Conservation (phyloP, 2,797 vertebrate species). For the Tangara arthus region DNA sequence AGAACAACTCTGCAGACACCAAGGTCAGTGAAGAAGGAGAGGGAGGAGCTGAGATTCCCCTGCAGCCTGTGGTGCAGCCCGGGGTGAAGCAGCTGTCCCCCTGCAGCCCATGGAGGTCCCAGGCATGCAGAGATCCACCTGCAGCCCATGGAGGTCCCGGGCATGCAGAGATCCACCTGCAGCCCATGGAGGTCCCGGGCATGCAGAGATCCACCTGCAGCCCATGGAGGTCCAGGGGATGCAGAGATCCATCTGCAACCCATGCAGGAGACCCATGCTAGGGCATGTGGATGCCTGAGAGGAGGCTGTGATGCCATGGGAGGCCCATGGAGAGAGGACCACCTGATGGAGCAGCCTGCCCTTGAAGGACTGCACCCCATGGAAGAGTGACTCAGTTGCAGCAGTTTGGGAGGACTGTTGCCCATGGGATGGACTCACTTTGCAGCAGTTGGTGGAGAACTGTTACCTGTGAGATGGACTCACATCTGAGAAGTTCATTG, state of each 20-base stretch:
- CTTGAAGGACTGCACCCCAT: not conserved
- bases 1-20: not conserved
- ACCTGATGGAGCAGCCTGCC: not conserved
- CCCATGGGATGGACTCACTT: not conserved
- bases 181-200: not conserved
- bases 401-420: not conserved
- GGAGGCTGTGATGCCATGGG: not conserved
- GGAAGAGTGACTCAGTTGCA: not conserved
- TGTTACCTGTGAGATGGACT: not conserved
- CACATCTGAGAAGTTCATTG: rapidly evolving
- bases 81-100: not conserved
- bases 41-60: not conserved
- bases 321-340: not conserved
- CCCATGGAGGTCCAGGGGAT: not conserved
- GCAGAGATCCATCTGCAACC: not conserved
- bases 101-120: no score
- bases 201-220: no score
- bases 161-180: not conserved
- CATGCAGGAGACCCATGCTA: not conserved
- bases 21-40: not conserved
- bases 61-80: rapidly evolving
- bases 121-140: no score
- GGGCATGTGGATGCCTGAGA: not conserved
- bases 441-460: not conserved
- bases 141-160: no score